Conservation (phyloP, 2,888 invertebrate genomes). For the Serrognathus titanus region DNA sequence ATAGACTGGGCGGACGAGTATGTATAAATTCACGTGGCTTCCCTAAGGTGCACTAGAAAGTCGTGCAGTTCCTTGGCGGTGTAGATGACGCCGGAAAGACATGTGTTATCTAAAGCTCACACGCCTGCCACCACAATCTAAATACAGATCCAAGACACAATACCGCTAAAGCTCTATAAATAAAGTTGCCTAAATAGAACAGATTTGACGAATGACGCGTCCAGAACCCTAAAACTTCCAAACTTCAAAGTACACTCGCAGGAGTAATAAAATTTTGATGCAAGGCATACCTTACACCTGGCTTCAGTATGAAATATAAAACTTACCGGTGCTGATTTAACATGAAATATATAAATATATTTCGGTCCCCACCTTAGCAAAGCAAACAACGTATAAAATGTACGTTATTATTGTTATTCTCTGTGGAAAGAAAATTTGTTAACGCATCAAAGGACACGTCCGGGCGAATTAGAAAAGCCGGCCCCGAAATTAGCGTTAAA, state of each 20-base stretch:
- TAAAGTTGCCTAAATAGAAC: conserved; percentile 27
- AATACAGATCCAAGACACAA: conserved; percentile 23
- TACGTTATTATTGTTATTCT: too few species aligned
- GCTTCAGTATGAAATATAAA: too few species aligned
- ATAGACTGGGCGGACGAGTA: not conserved
- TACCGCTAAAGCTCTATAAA: conserved; percentile 21
- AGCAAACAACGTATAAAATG: too few species aligned
- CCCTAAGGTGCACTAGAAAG: conserved; percentile 1
- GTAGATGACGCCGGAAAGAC: conserved; percentile 3
- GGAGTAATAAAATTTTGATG: conserved; percentile 25
- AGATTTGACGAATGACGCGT: conserved; percentile 24
- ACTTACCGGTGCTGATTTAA: too few species aligned
- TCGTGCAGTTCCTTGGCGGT: conserved; percentile 1
- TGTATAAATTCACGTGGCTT: conserved; percentile 2
- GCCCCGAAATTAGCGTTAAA: conserved; percentile 18
- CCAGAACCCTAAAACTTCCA: conserved; percentile 21
- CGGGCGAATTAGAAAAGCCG: not conserved
- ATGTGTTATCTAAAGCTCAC: conserved; percentile 10
- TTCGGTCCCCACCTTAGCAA: too few species aligned
- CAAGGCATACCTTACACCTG: too few species aligned
- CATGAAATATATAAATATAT: too few species aligned
- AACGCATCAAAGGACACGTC: too few species aligned
- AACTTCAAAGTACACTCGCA: conserved; percentile 24
- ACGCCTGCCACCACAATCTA: conserved; percentile 9
- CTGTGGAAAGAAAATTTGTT: too few species aligned